Base-by-base conservation (phyloP, 2,797 vertebrate genomes). In the Heliangelus exortis region DNA sequence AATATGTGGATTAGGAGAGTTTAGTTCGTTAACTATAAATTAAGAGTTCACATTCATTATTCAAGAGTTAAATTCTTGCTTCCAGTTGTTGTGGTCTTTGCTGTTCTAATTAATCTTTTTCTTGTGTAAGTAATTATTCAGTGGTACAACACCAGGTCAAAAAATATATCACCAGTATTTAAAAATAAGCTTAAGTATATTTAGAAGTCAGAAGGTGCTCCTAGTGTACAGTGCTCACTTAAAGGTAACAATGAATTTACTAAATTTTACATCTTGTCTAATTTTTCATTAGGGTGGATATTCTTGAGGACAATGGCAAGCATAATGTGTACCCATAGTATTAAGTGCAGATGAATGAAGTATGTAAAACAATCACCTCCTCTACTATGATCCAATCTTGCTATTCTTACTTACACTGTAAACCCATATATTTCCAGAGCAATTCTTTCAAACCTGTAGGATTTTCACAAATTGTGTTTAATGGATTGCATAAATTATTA, bases 11-110 rank as follows among this genome's bases (percentile, higher is more conserved):
- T 72, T 71, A 93, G 91, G 91, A 95, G 51, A 94, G 58, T 94
- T 96, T 94, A 93, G 55, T 86, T 95, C 2, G 1, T 93, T 96
- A 95, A 71, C 73, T 89, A 55, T 94, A 95, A 95, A 96, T 94
- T 96, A 95, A 91, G 78, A 69, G 9, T 10, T 79, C 63, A 10
- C 66, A 92, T 95, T 82, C 39, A 93, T 96, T 96, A 93, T 94
- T 96, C 84, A 95, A 55, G 41, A 87, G 65, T 55, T 89, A 77
- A 93, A 82, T 81, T 89, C 63, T 77, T 50, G 25, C 54, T 90
- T 89, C 22, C 23, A 45, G 9, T 34, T 91, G 87, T 82, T 88
- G 34, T 66, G 48, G 18, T 83, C 66, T 93, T 88, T 80, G 26
- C 36, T 94, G 28, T 81, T 93, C 62, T 93, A 89, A 93, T 92